phyloP scores from a whole-genome alignment of 2,888 invertebrate genomes.

The Erebia palarica region DNA sequence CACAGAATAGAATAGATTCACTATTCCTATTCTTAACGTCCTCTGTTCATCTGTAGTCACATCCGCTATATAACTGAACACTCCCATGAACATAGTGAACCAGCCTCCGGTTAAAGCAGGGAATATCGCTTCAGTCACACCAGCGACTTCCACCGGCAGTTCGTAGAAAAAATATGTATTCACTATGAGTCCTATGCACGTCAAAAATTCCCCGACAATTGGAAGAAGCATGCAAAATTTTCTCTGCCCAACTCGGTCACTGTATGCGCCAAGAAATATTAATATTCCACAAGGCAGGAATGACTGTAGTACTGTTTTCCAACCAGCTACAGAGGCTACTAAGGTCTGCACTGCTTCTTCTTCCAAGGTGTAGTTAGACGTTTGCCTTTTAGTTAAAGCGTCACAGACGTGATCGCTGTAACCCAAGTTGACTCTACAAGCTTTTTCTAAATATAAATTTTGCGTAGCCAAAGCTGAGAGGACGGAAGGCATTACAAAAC shows the following conservation, averaged over 20 bases:
- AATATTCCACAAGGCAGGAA: conserved; percentile 90
- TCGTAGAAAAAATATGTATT: conserved; percentile 91
- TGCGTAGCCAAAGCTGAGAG: conserved; percentile 90
- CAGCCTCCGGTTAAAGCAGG: conserved; percentile 92
- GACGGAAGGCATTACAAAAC: conserved; percentile 86
- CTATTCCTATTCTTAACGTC: conserved; percentile 92
- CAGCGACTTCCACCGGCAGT: conserved; percentile 90
- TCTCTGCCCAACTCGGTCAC: conserved; percentile 85
- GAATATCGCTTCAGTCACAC: conserved; percentile 90
- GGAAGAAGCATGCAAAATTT: conserved; percentile 93
- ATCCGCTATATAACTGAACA: conserved; percentile 94
- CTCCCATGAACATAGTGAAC: conserved; percentile 95
- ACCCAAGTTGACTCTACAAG: conserved; percentile 90
- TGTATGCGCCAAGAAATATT: conserved; percentile 91
- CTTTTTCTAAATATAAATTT: conserved; percentile 93
- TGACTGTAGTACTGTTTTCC: conserved; percentile 93
- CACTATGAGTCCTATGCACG: conserved; percentile 88
- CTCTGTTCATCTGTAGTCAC: conserved; percentile 92
- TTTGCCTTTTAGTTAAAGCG: conserved; percentile 88
- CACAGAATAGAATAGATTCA: conserved; percentile 93
- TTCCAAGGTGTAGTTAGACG: conserved; percentile 82
- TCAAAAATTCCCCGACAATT: conserved; percentile 90
- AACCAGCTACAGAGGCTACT: conserved; percentile 91
- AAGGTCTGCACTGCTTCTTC: conserved; percentile 87
- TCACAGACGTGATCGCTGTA: conserved; percentile 89